Evolutionary conservation across 2,797 vertebrate species (phyloP).

Genomic region (Lagorchestes hirsutus): DNA sequence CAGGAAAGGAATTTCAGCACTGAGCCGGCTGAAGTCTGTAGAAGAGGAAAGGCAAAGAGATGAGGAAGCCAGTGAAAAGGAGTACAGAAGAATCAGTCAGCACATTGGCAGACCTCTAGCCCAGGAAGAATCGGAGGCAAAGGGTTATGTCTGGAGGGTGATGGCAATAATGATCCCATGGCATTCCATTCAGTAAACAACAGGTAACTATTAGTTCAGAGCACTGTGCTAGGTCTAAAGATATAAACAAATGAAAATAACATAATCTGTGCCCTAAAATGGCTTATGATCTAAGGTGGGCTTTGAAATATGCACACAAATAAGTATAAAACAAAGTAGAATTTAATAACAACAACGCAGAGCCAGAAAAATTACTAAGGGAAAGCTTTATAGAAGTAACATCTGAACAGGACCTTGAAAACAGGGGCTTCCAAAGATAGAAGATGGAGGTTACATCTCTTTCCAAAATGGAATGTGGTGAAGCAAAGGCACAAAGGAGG

Average conservation of each 20-base stretch:
- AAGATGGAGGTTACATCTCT: not conserved
- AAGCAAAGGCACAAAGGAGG: not conserved
- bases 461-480: not conserved
- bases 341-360: not conserved
- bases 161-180: not conserved
- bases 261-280: slow-evolving; percentile 28
- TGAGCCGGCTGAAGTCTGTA: not conserved
- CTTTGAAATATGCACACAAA: not conserved
- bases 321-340: slow-evolving; percentile 21
- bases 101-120: not conserved
- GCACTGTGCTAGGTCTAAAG: not conserved
- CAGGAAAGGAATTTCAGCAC: not conserved
- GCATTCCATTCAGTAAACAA: not conserved
- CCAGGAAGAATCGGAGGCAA: not conserved
- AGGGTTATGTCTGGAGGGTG: not conserved
- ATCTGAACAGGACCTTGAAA: not conserved
- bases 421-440: not conserved
- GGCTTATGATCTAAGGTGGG: not conserved
- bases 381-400: not conserved
- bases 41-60: not conserved
- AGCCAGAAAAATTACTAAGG: not conserved
- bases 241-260: not conserved
- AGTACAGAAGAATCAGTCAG: not conserved
- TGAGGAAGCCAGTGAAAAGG: not conserved
- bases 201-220: not conserved